A percentile compares a stretch with the other conserved stretches of the same genome.
phyloP scores from a whole-genome alignment of 2,888 invertebrate genomes.

The Drosophila mercatorum region DNA sequence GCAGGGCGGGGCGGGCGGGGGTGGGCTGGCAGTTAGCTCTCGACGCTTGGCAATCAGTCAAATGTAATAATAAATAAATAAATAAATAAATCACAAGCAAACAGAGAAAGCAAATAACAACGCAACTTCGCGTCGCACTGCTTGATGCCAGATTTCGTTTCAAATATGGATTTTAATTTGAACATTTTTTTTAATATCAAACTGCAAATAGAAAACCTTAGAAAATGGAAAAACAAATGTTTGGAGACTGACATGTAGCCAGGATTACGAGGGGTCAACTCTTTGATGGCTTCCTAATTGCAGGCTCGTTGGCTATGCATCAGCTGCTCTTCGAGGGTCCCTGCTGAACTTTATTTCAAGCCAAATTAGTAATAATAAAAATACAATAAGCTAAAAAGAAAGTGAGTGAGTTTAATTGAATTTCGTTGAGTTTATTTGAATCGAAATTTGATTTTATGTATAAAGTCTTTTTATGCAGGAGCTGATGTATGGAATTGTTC shows the following conservation, averaged over 20 bases:
- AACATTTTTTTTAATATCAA: constrained; percentile 4
- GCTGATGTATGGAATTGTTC: too few relatives aligned
- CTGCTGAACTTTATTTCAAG: background rate
- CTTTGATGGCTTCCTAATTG: background rate
- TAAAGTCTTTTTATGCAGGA: too few relatives aligned
- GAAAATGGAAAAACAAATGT: background rate
- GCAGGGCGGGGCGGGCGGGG: background rate
- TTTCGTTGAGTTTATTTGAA: too few relatives aligned
- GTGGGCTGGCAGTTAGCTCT: constrained; percentile 7
- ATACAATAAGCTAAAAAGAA: too few relatives aligned
- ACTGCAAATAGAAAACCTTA: constrained; percentile 4
- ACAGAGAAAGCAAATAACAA: constrained; percentile 23
- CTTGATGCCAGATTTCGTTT: constrained; percentile 11
- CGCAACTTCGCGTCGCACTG: background rate
- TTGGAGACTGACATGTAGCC: background rate
- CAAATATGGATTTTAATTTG: constrained; percentile 16
- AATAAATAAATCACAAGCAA: constrained; percentile 63
- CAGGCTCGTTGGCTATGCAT: background rate
- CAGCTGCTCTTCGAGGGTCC: background rate
- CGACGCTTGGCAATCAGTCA: constrained; percentile 62
- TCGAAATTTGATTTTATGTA: too few relatives aligned
- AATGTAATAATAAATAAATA: constrained; percentile 74
- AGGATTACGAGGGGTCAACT: background rate
- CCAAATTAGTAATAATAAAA: background rate
- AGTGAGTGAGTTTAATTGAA: too few relatives aligned